Evolutionary conservation across 1,140 invertebrate genomes (phyloP).

Genomic region (Heterodera schachtii): DNA sequence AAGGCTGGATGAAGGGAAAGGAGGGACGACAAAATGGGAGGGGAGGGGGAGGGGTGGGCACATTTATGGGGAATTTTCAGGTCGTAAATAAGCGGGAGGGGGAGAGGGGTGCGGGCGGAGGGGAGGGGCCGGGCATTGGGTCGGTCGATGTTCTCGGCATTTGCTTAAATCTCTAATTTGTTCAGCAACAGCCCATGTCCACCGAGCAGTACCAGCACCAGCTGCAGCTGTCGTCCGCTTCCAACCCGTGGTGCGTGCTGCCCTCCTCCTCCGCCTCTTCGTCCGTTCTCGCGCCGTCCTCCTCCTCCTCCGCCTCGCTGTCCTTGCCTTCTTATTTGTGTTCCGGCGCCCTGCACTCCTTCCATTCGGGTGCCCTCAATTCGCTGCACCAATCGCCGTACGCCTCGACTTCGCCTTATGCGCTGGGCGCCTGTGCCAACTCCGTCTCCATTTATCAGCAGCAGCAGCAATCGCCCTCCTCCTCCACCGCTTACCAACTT

Average conservation of each 20-base stretch:
- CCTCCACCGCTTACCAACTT: background rate
- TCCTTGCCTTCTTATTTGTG: background rate
- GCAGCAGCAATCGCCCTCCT: conserved; percentile 6
- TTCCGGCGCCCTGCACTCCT: background rate
- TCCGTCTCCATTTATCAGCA: background rate
- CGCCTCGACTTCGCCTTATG: background rate
- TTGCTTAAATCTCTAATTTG: background rate
- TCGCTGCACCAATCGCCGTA: background rate
- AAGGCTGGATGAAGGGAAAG: conserved; percentile 6
- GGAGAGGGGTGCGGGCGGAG: background rate
- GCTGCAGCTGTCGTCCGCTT: background rate
- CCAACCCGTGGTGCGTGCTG: background rate
- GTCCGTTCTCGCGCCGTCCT: background rate
- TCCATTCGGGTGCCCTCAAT: background rate
- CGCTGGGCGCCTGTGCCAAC: background rate
- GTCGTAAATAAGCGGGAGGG: background rate
- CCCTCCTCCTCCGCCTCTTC: conserved; percentile 3
- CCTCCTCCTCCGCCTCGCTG: conserved; percentile 1
- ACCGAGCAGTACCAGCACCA: background rate
- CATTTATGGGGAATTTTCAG: conserved; percentile 13
- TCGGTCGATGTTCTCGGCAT: background rate
- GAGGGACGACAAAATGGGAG: background rate
- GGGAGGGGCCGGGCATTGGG: background rate
- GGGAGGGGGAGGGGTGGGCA: background rate
- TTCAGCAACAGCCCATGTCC: conserved; percentile 15